These are phyloP conservation scores for Elaphurus davidianus DNA, from an alignment of 2,113 vertebrate genomes.

Conservation along the genomic window DNA sequence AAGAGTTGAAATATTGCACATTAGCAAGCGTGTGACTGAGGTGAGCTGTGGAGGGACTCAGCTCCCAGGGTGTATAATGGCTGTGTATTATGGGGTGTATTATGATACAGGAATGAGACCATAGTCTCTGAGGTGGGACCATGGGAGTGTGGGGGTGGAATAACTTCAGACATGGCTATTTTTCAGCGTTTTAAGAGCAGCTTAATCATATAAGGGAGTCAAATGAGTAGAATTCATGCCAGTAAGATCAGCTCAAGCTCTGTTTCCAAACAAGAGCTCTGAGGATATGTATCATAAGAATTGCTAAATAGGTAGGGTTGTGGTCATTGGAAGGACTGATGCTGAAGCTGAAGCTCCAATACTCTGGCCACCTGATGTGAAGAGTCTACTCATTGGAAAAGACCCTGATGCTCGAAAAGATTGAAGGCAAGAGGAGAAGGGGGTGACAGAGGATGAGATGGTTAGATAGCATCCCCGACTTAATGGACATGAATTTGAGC, in stretches of 20 bases:
- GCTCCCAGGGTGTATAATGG: background rate
- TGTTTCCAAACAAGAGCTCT: background rate
- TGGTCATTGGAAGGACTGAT: background rate
- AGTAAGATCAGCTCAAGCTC: background rate
- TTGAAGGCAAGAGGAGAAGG: background rate
- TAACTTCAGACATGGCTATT: background rate
- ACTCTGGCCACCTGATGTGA: background rate
- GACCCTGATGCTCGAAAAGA: background rate
- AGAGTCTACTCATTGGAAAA: background rate
- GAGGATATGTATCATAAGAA: background rate
- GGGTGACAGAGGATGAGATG: background rate
- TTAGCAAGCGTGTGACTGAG: background rate
- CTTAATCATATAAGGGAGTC: background rate
- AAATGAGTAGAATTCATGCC: background rate
- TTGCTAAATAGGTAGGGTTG: background rate
- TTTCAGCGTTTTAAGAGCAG: background rate
- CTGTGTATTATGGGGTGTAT: too few species aligned
- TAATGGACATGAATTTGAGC: background rate
- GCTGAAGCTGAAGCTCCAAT: background rate
- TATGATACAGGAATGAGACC: background rate
- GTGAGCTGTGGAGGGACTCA: background rate
- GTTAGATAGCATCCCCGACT: background rate
- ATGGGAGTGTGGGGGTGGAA: background rate
- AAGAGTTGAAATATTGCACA: background rate
- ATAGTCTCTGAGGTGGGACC: background rate